Evolutionary conservation across 2,888 invertebrate species (phyloP).

Genomic region (Spilarctia lutea): DNA sequence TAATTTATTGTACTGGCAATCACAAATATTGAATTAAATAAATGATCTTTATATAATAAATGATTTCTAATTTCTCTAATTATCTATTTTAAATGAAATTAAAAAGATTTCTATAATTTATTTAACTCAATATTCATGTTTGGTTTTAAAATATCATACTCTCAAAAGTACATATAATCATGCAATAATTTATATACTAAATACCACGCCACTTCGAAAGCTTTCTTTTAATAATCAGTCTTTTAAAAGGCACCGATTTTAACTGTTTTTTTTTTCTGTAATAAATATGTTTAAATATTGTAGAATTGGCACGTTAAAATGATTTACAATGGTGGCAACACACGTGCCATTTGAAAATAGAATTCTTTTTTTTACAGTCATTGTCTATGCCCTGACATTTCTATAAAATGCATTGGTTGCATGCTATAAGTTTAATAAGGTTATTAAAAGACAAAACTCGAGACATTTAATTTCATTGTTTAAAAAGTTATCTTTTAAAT

Average conservation of each 20-base stretch:
- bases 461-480: conserved; percentile 35
- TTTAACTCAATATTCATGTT: conserved; percentile 21
- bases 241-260: conserved; percentile 76
- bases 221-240: conserved; percentile 63
- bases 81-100: background rate
- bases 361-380: background rate
- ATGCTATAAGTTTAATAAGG: background rate
- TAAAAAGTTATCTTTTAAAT: conserved; percentile 41
- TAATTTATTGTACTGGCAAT: conserved; percentile 10
- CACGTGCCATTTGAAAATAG: background rate
- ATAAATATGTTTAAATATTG: conserved; percentile 43
- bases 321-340: conserved; percentile 2
- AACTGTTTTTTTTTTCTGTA: conserved; percentile 56
- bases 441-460: conserved; percentile 20
- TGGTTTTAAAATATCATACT: conserved; percentile 45
- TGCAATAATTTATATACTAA: conserved; percentile 32
- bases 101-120: background rate
- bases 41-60: background rate
- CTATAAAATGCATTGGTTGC: background rate
- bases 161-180: conserved; percentile 24
- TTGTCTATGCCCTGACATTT: background rate
- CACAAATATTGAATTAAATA: conserved; percentile 4
- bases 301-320: conserved; percentile 42
- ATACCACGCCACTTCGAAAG: conserved; percentile 34
- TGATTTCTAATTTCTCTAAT: background rate